Evolutionary conservation across 2,888 invertebrate species (phyloP), one percentile per base, ranked within the genome.

Genomic region (Apotomis betuletana): DNA sequence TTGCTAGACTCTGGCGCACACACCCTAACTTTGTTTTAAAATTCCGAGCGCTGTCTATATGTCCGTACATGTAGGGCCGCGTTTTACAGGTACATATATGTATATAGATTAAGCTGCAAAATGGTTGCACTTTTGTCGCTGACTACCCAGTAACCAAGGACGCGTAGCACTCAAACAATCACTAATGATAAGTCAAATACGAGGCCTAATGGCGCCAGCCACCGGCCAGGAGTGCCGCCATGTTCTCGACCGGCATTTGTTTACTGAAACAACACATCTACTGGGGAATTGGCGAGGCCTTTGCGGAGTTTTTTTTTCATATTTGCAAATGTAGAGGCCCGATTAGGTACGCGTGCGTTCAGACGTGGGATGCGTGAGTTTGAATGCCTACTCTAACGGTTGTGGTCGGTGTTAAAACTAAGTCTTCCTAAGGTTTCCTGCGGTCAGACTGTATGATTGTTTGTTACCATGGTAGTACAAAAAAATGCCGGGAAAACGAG

Each of bases 261-360:
- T 92, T 90, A 83, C 87, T 81, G 82, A 89, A 83, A 85, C 83
- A 91, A 91, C 88, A 71, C 5, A 90, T 83, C 89, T 90, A 90
- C 91, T 83, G 86, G 86, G 83, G 85, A 84, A 87, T 87, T 86
- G 80, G 87, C 90, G 83, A 82, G 86, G 86, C 86, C 87, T 86
- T 88, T 86, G 86, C 84, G 41, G 84, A 86, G 87, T 87, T 88
- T 90, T 88, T 86, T 84, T 80, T 80, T 78, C 79, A 85, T 89
- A 83, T 88, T 87, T 87, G 86, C 79, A 67, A 83, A 88, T 86
- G 84, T 86, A 89, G 91, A 87, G 90, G 91, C 90, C 85, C 86
- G 86, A 83, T 89, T 86, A 89, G 91, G 90, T 89, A 80, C 83
- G 78, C 78, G 27, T 27, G 76, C 87, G 80, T 88, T 89, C 85